Evolutionary conservation across 35 echinoderm and acorn worm species (phyloP), one percentile per base, ranked within the genome.

Genomic region (Ophiothrix spiculata): DNA sequence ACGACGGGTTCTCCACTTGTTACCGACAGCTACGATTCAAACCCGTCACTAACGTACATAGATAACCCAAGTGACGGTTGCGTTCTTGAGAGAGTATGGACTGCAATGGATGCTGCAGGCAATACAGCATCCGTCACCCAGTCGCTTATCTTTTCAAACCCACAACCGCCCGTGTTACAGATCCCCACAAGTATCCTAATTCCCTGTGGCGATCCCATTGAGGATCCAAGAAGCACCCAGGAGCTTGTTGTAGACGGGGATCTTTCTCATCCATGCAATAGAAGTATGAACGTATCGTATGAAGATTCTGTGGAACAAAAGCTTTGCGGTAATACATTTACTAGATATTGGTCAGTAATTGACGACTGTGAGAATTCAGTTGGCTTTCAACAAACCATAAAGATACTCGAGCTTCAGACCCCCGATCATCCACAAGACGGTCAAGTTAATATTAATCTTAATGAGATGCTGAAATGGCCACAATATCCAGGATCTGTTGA

Each of bases 351-450:
- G 80, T 33, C 80, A 31, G 35, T 82, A 33, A 56, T 56, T 49
- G 80, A 82, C 56, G 80, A 82, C 29, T 82, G 80, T 82, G 80
- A 42, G 42, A 82, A 82, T 25, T 33, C 36, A 33, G 56, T 56
- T 31, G 33, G 40, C 10, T 16, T 56, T 32, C 41, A 33, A 32
- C 80, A 82, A 25, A 39, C 31, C 0, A 56, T 82, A 11, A 49
- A 56, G 36, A 56, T 82, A 21, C 36, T 82, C 35, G 40, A 42
- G 23, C 56, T 82, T 13, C 80, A 82, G 28, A 32, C 56, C 6
- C 80, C 80, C 12, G 80, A 56, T 42, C 40, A 56, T 6, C 80
- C 80, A 31, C 41, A 56, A 1, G 35, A 56, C 35, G 80, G 80
- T 3, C 80, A 82, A 56, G 35, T 82, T 31, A 82, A 82, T 54